These are phyloP conservation scores for Sarcoramphus papa DNA, from an alignment of 2,797 vertebrate species.

Conservation along the genomic window DNA sequence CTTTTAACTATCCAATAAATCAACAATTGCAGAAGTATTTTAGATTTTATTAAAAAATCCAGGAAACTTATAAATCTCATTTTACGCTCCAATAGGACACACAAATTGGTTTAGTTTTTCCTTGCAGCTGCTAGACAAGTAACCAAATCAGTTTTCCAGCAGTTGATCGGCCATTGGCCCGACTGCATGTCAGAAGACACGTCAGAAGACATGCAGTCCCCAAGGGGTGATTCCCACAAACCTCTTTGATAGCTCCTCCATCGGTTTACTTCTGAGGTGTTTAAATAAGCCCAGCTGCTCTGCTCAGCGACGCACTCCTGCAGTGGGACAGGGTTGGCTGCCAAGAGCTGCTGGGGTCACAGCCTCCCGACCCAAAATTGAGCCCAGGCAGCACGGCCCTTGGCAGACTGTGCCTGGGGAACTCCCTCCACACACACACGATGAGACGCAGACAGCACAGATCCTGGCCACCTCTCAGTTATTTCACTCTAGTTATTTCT, in stretches of 20 bases:
- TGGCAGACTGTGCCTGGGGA: not conserved
- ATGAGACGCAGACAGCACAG: not conserved
- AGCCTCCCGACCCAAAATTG: not conserved
- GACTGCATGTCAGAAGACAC: not conserved
- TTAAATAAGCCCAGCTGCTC: not conserved
- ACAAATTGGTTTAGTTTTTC: not conserved
- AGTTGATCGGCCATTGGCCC: not conserved
- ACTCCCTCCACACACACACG: not conserved
- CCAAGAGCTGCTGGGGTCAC: not conserved
- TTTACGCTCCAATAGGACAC: not conserved
- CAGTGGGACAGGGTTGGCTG: not conserved
- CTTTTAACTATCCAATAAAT: conserved; percentile 1
- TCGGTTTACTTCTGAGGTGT: not conserved
- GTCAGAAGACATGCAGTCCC: not conserved
- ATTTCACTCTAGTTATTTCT: not conserved
- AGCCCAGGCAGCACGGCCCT: not conserved
- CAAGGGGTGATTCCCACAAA: not conserved
- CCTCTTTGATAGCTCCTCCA: not conserved
- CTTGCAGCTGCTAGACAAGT: not conserved
- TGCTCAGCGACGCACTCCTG: not conserved
- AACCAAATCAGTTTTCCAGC: not conserved
- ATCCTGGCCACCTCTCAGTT: not conserved
- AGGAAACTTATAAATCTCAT: conserved; percentile 22
- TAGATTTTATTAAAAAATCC: conserved; percentile 34
- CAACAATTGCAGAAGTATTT: not conserved